Conservation (phyloP, 37 sponge, comb jelly and placozoan genomes). For the Theonella swinhoei region DNA sequence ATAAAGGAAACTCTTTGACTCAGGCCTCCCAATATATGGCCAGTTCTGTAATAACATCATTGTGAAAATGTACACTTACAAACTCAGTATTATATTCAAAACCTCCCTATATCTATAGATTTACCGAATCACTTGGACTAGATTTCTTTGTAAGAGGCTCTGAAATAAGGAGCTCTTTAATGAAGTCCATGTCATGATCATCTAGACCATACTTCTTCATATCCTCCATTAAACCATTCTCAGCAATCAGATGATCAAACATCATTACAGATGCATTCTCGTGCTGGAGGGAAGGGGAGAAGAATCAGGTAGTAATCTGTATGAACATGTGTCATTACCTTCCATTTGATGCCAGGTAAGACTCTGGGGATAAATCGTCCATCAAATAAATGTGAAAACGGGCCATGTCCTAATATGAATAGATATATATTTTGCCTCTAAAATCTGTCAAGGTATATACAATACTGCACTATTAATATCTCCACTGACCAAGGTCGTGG, state of each 20-base stretch:
- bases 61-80: background rate
- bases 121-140: too few species aligned
- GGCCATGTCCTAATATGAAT: constrained; percentile 82
- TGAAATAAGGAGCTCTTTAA: constrained; percentile 89
- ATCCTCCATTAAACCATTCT: constrained; percentile 46
- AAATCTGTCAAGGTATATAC: background rate
- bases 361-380: constrained; percentile 70
- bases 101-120: too few species aligned
- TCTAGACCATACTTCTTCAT: constrained; percentile 64
- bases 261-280: constrained; percentile 87
- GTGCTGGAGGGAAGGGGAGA: constrained; percentile 66
- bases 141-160: constrained; percentile 75
- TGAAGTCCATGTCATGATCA: constrained; percentile 78
- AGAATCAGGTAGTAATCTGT: background rate
- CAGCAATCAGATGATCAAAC: constrained; percentile 82
- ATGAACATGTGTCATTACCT: background rate
- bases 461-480: background rate
- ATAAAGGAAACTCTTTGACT: constrained; percentile 92
- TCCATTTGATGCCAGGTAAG: constrained; percentile 25
- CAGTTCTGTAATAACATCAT: constrained; percentile 18
- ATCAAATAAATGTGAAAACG: constrained; percentile 96
- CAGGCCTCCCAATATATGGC: constrained; percentile 80
- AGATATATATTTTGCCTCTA: too few species aligned
- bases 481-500: constrained; percentile 86
- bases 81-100: background rate